These are phyloP conservation scores for Orientallactaga sibirica DNA, from an alignment of 2,797 vertebrate genomes.

Conservation along the genomic window DNA sequence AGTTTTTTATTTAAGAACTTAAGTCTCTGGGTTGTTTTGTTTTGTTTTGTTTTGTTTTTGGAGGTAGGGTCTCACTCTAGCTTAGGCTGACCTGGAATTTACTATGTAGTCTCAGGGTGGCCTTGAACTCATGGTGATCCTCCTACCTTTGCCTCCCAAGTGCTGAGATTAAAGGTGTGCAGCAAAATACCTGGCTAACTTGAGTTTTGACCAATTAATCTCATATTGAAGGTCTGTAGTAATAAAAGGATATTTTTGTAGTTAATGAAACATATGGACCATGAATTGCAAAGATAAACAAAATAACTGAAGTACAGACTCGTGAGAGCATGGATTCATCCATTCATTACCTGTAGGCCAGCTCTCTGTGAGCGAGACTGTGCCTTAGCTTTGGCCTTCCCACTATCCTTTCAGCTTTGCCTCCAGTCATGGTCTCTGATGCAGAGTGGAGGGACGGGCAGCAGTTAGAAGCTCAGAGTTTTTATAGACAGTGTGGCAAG, in stretches of 20 bases:
- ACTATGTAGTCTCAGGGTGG: too few relatives aligned
- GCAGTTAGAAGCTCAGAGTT: too few relatives aligned
- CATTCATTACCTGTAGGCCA: constrained; percentile 93
- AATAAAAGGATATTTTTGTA: neutral
- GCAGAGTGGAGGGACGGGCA: too few relatives aligned
- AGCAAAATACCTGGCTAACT: neutral
- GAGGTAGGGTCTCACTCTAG: too few relatives aligned
- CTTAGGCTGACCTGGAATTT: too few relatives aligned
- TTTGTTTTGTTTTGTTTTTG: too few relatives aligned
- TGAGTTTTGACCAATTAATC: neutral
- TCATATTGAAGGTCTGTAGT: neutral
- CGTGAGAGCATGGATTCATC: neutral
- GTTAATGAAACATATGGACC: neutral
- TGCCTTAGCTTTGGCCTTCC: constrained; percentile 98
- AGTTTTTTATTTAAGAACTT: too few relatives aligned
- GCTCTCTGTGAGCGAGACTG: constrained; percentile 97
- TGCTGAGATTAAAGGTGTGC: too few relatives aligned
- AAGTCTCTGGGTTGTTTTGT: too few relatives aligned
- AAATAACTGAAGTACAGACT: neutral
- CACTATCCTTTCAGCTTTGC: constrained; percentile 98
- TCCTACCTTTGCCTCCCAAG: too few relatives aligned
- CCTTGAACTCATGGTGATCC: too few relatives aligned
- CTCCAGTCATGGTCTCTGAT: constrained; percentile 90
- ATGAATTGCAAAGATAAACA: neutral
- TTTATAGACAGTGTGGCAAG: too few relatives aligned